Evolutionary conservation across 2,888 invertebrate genomes (phyloP).

Genomic region (Stenodera caucasica): DNA sequence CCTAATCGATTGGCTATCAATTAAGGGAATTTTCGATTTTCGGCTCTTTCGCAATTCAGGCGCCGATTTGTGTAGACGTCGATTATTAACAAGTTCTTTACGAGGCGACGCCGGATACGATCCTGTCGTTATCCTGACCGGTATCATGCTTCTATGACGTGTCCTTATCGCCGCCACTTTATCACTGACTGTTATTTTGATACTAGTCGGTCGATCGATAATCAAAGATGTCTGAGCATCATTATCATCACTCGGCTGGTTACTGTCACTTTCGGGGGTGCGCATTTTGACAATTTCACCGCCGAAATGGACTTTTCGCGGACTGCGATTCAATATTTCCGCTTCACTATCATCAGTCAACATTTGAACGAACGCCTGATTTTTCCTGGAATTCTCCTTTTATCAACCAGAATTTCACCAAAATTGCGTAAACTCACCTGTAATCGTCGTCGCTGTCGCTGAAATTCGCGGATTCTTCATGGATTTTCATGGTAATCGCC

Average conservation of each 20-base stretch:
- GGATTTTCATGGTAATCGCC: slow-evolving; percentile 80
- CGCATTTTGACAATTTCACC: slow-evolving; percentile 85
- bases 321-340: slow-evolving; percentile 58
- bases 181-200: slow-evolving; percentile 43
- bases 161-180: slow-evolving; percentile 40
- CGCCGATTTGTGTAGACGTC: slow-evolving; percentile 46
- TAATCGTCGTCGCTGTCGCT: slow-evolving; percentile 46
- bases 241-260: slow-evolving; percentile 56
- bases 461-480: slow-evolving; percentile 64
- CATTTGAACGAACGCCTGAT: slow-evolving; percentile 62
- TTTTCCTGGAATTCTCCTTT: slow-evolving; percentile 28
- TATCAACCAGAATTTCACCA: no score
- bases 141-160: slow-evolving; percentile 53
- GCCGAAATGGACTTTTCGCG: slow-evolving; percentile 79
- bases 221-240: slow-evolving; percentile 23
- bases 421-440: no score
- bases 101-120: slow-evolving; percentile 53
- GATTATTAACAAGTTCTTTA: slow-evolving; percentile 46
- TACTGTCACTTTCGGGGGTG: slow-evolving; percentile 79
- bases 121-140: slow-evolving; percentile 52
- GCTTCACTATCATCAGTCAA: slow-evolving; percentile 64
- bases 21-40: slow-evolving; percentile 41
- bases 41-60: slow-evolving; percentile 36
- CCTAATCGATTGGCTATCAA: slow-evolving; percentile 23
- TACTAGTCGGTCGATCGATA: slow-evolving; percentile 28